Conservation (phyloP, 2,888 invertebrate species). For the Epinotia nisella region DNA sequence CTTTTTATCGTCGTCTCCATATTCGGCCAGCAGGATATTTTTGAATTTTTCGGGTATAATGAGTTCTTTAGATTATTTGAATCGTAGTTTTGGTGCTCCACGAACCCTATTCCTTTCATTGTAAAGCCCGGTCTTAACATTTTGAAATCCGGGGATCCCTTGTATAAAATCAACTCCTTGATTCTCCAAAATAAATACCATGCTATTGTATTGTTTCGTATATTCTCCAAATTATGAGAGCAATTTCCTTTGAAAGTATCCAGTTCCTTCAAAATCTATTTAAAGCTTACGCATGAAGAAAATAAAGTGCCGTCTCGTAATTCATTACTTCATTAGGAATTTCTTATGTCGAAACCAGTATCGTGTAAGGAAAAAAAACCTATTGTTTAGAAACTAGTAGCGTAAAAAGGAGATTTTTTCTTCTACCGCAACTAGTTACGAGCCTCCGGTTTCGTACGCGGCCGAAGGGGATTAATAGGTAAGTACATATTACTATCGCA, state of each 20-base stretch:
- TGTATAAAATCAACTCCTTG: slow-evolving; percentile 5
- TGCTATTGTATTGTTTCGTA: slow-evolving; percentile 2
- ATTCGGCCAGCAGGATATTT: background rate
- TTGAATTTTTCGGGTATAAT: slow-evolving; percentile 1
- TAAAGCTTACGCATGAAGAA: too few species aligned
- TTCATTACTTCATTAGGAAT: too few species aligned
- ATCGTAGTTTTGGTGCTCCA: background rate
- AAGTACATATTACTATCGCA: background rate
- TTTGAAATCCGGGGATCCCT: background rate
- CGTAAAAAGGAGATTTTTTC: too few species aligned
- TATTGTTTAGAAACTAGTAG: too few species aligned
- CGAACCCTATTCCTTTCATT: slow-evolving; percentile 5
- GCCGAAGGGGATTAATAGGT: too few species aligned
- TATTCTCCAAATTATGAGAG: slow-evolving; percentile 13
- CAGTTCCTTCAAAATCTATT: background rate
- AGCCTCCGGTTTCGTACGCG: too few species aligned
- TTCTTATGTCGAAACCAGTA: too few species aligned
- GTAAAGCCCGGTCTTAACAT: slow-evolving; percentile 8
- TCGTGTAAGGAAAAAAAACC: too few species aligned
- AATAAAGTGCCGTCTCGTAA: too few species aligned
- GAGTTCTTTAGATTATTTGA: background rate
- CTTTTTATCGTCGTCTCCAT: background rate
- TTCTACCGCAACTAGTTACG: too few species aligned
- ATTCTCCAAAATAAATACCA: slow-evolving; percentile 4
- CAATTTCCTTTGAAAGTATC: background rate